These are phyloP conservation scores for Halcyon badia DNA, from an alignment of 2,797 vertebrate species.

Conservation along the genomic window DNA sequence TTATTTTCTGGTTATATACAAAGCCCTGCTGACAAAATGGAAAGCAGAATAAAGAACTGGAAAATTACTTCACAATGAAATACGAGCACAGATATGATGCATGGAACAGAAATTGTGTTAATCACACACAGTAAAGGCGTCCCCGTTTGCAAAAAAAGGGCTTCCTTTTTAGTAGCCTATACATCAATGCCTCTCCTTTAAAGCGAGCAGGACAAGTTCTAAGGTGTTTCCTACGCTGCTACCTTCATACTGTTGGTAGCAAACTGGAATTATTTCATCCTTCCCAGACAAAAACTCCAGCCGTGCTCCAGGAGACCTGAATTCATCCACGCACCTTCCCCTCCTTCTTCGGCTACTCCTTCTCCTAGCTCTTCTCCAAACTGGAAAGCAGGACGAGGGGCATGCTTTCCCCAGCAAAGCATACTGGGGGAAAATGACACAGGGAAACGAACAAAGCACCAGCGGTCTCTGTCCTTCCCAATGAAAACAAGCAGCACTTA, in stretches of 20 bases:
- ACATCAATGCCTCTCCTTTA: neutral
- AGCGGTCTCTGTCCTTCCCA: neutral
- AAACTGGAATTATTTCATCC: neutral
- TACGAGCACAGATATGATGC: neutral
- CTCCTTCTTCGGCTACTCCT: neutral
- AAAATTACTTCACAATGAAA: neutral
- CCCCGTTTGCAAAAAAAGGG: neutral
- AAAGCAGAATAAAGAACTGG: neutral
- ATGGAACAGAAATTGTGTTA: neutral
- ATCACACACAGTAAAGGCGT: neutral
- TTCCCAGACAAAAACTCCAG: neutral
- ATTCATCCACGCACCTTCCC: fast-evolving
- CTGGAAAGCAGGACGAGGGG: neutral
- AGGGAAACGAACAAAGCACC: neutral
- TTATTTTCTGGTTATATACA: neutral
- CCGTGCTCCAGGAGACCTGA: neutral
- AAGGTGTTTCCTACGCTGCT: neutral
- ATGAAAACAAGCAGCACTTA: neutral
- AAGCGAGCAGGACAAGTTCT: neutral
- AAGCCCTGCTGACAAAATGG: neutral
- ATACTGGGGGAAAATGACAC: fast-evolving
- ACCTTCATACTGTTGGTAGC: fast-evolving
- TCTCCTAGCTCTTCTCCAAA: neutral
- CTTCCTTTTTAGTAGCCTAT: neutral
- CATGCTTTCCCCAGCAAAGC: neutral